These are phyloP conservation scores for Nilaparvata lugens DNA, from an alignment of 1,140 invertebrate species.

Conservation along the genomic window DNA sequence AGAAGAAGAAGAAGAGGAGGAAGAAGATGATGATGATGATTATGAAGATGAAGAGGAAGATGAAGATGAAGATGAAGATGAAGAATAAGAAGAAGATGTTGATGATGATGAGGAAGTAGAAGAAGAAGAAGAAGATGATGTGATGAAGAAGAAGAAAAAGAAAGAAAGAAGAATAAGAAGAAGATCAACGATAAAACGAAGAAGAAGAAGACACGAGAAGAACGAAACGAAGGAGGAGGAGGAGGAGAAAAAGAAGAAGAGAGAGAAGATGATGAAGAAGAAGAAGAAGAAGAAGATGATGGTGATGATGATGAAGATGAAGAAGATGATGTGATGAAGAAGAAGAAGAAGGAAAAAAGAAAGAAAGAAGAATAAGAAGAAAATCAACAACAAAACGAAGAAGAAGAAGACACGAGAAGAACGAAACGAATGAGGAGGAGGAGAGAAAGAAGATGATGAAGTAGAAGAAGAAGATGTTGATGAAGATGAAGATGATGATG, in stretches of 20 bases:
- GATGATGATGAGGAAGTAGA: too few species aligned
- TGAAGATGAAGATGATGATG: not conserved
- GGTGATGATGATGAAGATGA: not conserved
- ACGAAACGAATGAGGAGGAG: not conserved
- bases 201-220: not conserved
- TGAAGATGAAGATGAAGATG: too few species aligned
- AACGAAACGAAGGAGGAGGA: not conserved
- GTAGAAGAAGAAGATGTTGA: not conserved
- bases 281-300: not conserved
- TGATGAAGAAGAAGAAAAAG: not conserved
- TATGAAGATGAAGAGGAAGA: too few species aligned
- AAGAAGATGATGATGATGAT: too few species aligned
- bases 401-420: not conserved
- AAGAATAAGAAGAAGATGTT: too few species aligned
- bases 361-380: not conserved
- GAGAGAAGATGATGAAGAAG: not conserved
- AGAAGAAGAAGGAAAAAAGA: not conserved
- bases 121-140: not conserved
- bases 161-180: not conserved
- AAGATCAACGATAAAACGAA: not conserved
- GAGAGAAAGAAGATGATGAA: not conserved
- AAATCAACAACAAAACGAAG: too few species aligned
- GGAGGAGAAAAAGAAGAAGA: not conserved
- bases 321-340: not conserved
- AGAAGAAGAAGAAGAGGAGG: too few species aligned